A percentile compares a stretch with the other conserved stretches of the same genome.
Conservation (phyloP, 2,888 invertebrate species). For the Rosalia funebris region DNA sequence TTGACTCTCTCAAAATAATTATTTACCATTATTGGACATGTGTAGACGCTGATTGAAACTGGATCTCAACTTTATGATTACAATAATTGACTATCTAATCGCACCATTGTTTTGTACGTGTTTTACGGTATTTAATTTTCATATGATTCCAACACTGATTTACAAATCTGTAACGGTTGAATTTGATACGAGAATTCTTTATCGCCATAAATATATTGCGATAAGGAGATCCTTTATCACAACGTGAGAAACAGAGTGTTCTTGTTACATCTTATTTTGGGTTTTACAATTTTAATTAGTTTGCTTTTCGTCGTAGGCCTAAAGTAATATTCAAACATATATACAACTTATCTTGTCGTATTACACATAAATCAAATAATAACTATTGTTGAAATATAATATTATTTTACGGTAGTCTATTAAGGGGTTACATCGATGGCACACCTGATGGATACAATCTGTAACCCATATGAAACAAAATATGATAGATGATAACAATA, state of each 20-base stretch:
- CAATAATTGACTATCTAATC: conserved; percentile 13
- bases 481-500: too few species aligned
- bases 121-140: conserved; percentile 1
- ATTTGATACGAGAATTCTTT: conserved; percentile 13
- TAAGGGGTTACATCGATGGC: too few species aligned
- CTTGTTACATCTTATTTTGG: too few species aligned
- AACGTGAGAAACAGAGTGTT: background rate
- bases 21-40: conserved; percentile 21
- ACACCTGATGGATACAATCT: too few species aligned
- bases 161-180: conserved; percentile 16
- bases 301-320: too few species aligned
- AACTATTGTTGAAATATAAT: too few species aligned
- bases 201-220: conserved; percentile 10
- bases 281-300: too few species aligned
- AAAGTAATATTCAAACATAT: too few species aligned
- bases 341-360: too few species aligned
- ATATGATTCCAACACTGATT: conserved; percentile 20
- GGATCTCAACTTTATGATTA: conserved; percentile 9
- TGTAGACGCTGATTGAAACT: background rate
- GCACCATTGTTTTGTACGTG: conserved; percentile 3
- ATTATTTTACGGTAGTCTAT: too few species aligned
- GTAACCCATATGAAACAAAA: too few species aligned
- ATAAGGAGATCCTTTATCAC: conserved; percentile 13
- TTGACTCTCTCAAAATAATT: background rate
- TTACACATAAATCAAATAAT: too few species aligned